Percentiles rank a stretch among this genome's conserved stretches.
Evolutionary conservation across 2,113 vertebrate genomes (phyloP).

Genomic region (Sinocyclocheilus rhinocerous): DNA sequence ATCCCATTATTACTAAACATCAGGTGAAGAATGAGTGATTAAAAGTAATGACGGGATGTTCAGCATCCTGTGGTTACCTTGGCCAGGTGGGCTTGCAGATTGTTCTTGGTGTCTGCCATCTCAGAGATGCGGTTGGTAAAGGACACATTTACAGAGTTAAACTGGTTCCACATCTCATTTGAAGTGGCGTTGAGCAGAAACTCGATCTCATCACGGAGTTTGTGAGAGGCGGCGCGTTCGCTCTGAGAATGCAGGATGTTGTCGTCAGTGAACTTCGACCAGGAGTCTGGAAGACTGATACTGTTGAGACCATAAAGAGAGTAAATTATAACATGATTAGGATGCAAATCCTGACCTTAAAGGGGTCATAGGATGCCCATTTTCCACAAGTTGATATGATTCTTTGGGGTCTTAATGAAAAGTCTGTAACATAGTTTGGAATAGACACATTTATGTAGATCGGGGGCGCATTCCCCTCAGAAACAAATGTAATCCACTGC

Average conservation of each 20-base stretch:
- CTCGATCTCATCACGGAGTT: constrained; percentile 83
- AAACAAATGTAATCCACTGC: too few relatives aligned
- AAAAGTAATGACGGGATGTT: too few relatives aligned
- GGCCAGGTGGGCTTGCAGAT: constrained; percentile 84
- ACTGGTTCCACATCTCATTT: constrained; percentile 91
- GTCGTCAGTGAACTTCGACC: constrained; percentile 91
- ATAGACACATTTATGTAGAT: too few relatives aligned
- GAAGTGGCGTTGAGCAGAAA: constrained; percentile 81
- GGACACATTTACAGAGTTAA: constrained; percentile 84
- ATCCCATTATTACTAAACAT: not conserved
- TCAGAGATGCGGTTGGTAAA: constrained; percentile 88
- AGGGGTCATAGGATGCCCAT: too few relatives aligned
- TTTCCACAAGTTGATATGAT: too few relatives aligned
- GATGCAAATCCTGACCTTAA: too few relatives aligned
- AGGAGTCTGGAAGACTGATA: constrained; percentile 86
- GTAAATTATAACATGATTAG: not conserved
- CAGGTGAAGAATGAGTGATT: not conserved
- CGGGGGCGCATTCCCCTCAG: too few relatives aligned
- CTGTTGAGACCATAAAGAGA: constrained; percentile 64
- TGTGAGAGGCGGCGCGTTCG: constrained; percentile 79
- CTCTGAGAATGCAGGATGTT: constrained; percentile 91
- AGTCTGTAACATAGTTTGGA: too few relatives aligned
- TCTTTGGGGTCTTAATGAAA: too few relatives aligned
- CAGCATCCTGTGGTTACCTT: constrained; percentile 71
- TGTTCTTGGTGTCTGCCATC: constrained; percentile 85